These are phyloP conservation scores for Camponotus pennsylvanicus DNA, from an alignment of 1,140 invertebrate species.

Conservation along the genomic window DNA sequence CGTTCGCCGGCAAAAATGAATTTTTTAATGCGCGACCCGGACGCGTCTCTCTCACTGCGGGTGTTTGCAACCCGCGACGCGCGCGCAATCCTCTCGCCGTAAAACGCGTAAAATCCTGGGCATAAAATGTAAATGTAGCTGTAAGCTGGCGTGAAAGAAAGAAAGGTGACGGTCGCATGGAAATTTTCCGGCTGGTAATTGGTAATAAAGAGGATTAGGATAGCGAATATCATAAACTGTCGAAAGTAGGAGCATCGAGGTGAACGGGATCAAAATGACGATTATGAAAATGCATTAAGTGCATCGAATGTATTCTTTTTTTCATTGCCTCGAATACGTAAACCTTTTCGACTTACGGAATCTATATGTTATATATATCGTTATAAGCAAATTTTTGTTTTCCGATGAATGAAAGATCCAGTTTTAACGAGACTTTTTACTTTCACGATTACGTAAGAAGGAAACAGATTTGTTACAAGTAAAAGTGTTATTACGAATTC, in stretches of 20 bases:
- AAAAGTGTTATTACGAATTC: neutral
- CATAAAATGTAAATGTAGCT: slow-evolving; percentile 56
- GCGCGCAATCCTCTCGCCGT: slow-evolving; percentile 48
- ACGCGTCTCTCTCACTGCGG: slow-evolving; percentile 15
- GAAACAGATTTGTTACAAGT: slow-evolving; percentile 7
- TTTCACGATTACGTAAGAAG: neutral
- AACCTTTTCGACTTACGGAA: neutral
- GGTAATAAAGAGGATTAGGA: slow-evolving; percentile 48
- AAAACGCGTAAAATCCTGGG: slow-evolving; percentile 47
- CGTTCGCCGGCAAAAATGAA: slow-evolving; percentile 41
- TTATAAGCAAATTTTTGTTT: neutral
- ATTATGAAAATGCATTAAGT: slow-evolving; percentile 13
- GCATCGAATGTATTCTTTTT: neutral
- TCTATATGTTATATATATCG: neutral
- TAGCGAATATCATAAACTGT: slow-evolving; percentile 28
- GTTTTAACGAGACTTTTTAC: slow-evolving; percentile 1
- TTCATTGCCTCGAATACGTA: neutral
- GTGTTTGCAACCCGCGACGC: slow-evolving; percentile 24
- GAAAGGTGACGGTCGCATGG: slow-evolving; percentile 19
- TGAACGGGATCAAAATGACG: slow-evolving; percentile 27
- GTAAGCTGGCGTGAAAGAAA: slow-evolving; percentile 45
- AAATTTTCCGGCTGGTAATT: slow-evolving; percentile 52
- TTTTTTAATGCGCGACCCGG: slow-evolving; percentile 49
- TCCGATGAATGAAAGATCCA: neutral
- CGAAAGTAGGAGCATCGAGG: neutral